Conservation (phyloP, 37 sponge, comb jelly and placozoan genomes). For the Theonella swinhoei region DNA sequence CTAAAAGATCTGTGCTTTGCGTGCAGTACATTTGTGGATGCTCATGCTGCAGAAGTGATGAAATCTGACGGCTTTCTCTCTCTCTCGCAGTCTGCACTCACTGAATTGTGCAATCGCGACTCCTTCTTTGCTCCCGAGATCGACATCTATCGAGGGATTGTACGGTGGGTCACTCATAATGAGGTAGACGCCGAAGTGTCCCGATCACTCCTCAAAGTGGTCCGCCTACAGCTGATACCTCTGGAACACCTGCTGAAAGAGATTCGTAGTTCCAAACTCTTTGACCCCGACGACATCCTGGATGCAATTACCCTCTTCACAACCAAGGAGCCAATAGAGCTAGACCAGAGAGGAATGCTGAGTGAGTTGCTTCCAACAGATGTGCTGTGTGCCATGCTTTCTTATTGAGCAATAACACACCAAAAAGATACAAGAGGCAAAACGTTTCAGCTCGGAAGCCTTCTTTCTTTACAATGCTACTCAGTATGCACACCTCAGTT, state of each 20-base stretch:
- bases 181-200: constrained; percentile 32
- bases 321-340: constrained; percentile 4
- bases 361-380: too few relatives aligned
- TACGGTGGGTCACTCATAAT: constrained; percentile 80
- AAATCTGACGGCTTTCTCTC: constrained; percentile 78
- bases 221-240: constrained; percentile 76
- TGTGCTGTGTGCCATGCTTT: too few relatives aligned
- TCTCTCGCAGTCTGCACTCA: constrained; percentile 70
- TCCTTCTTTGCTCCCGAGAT: constrained; percentile 92
- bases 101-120: constrained; percentile 72
- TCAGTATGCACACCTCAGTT: too few relatives aligned
- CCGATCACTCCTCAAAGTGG: constrained; percentile 48
- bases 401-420: too few relatives aligned
- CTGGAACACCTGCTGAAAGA: constrained; percentile 50
- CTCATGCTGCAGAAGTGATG: constrained; percentile 81
- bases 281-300: constrained; percentile 70
- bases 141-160: constrained; percentile 77
- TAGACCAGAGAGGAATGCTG: constrained; percentile 67
- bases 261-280: constrained; percentile 54
- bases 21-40: constrained; percentile 73
- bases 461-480: too few relatives aligned
- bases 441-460: too few relatives aligned
- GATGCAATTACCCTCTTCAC: constrained; percentile 61
- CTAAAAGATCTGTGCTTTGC: constrained; percentile 65
- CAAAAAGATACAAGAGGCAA: too few relatives aligned